These are phyloP conservation scores for Stenotaenia linearis DNA, from an alignment of 2,888 invertebrate genomes.

Conservation along the genomic window DNA sequence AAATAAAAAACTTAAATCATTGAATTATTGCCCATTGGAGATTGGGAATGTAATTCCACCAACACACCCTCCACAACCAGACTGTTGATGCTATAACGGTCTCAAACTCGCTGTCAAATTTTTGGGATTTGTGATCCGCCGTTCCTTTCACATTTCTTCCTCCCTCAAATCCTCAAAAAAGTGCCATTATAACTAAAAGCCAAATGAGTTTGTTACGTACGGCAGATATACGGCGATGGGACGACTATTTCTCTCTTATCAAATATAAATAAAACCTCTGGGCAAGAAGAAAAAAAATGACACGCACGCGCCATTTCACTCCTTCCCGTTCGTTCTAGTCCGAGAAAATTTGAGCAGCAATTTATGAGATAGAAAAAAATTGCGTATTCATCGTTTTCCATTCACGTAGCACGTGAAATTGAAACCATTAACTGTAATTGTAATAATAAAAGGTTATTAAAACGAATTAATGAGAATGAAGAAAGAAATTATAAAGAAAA, in stretches of 20 bases:
- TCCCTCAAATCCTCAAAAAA: not conserved
- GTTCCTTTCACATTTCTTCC: not conserved
- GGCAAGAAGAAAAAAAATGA: not conserved
- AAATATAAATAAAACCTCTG: constrained; percentile 1
- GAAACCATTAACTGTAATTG: not conserved
- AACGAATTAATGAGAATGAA: not conserved
- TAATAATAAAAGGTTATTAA: not conserved
- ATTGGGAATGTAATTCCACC: not conserved
- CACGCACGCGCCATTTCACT: not conserved
- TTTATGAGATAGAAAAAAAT: not conserved
- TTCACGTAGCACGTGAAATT: too few species aligned
- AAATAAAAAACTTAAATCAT: not conserved
- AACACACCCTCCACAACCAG: not conserved
- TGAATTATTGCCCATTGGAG: constrained; percentile 8
- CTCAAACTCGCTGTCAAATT: not conserved
- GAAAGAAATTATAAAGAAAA: too few species aligned
- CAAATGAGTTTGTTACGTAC: not conserved
- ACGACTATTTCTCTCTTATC: constrained; percentile 1
- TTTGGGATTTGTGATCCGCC: constrained; percentile 16
- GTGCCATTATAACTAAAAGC: not conserved
- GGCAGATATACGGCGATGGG: constrained; percentile 7
- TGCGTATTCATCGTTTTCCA: too few species aligned
- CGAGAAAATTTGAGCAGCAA: not conserved
- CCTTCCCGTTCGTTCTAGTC: not conserved
- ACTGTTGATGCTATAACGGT: not conserved